Conservation (phyloP, 2,113 vertebrate genomes). For the Pagrus major region DNA sequence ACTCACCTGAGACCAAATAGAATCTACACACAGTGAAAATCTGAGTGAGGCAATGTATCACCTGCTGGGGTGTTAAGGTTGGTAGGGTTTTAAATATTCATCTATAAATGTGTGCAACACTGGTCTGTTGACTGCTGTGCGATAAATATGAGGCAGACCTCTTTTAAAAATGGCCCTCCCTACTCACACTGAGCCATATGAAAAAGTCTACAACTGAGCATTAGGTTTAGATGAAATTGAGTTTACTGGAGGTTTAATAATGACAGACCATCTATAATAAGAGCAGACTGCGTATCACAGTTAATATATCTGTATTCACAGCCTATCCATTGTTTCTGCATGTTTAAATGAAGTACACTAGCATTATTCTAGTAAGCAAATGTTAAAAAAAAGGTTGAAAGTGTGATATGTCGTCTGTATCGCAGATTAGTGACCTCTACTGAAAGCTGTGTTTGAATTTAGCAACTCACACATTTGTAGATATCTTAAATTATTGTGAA, state of each 20-base stretch:
- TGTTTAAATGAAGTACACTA: neutral
- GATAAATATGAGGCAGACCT: slow-evolving; percentile 21
- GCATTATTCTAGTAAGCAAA: neutral
- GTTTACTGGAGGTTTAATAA: neutral
- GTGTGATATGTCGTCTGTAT: neutral
- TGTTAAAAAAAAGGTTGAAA: no score
- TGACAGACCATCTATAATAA: slow-evolving; percentile 20
- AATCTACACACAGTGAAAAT: slow-evolving; percentile 60
- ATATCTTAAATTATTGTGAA: neutral
- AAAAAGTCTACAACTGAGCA: slow-evolving; percentile 10
- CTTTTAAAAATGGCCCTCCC: slow-evolving; percentile 14
- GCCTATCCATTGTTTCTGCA: neutral
- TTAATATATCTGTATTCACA: neutral
- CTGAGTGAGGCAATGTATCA: slow-evolving; percentile 47
- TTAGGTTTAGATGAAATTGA: neutral
- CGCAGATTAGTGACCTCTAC: neutral
- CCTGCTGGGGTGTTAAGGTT: slow-evolving; percentile 46
- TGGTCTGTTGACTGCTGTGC: slow-evolving; percentile 6
- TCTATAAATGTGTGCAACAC: slow-evolving; percentile 46
- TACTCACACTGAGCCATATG: neutral
- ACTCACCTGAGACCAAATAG: slow-evolving; percentile 56
- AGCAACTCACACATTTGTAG: neutral
- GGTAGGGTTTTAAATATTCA: slow-evolving; percentile 64
- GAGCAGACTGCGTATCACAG: neutral
- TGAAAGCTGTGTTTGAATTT: neutral